Evolutionary conservation across 2,888 invertebrate species (phyloP), one percentile per base, ranked within the genome.

Genomic region (Cephus runcator): DNA sequence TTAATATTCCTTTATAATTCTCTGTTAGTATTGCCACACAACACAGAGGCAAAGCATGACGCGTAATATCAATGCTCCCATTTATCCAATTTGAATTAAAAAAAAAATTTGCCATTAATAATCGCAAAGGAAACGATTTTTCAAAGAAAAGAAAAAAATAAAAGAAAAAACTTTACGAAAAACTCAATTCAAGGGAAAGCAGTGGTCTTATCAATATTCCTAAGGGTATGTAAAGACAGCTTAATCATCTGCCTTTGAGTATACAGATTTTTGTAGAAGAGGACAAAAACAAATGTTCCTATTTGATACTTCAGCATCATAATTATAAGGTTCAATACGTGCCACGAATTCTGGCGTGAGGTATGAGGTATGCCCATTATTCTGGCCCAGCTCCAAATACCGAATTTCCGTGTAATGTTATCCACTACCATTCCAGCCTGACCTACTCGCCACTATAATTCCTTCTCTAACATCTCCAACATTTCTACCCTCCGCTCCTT

Each of bases 351-450:
- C 85, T 88, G 87, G 86, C 85, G 83, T 83, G 78, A 81, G 81
- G 77, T 77, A 79, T 75, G 81, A 84, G 40, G 56, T 56, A 56
- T 56, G 56, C 15, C 56, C 82, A 81, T 81, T 82, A 81, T 82
- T 81, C 81, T 89, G 89, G 89, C 88, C 78, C 68, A 71, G 76
- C 75, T 86, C 89, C 89, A 88, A 88, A 83, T 83, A 56, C 9
- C 56, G 23, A 56, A 56, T 15, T 40, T 40, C 6, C 15, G 40
- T 15, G 23, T 56, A 23, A 56, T 56, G 56, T 56, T 56, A 56
- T 56, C 23, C 23, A 56, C 23, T 56, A 56, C 23, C 56, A 56
- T 15, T 56, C 15, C 56, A 56, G 9, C 15, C 56, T 56, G 23
- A 56, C 23, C 56, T 23, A 56, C 2, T 56, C 56, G 56, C 9